phyloP scores from a whole-genome alignment of 2,888 invertebrate species.

The Crematogaster levior region DNA sequence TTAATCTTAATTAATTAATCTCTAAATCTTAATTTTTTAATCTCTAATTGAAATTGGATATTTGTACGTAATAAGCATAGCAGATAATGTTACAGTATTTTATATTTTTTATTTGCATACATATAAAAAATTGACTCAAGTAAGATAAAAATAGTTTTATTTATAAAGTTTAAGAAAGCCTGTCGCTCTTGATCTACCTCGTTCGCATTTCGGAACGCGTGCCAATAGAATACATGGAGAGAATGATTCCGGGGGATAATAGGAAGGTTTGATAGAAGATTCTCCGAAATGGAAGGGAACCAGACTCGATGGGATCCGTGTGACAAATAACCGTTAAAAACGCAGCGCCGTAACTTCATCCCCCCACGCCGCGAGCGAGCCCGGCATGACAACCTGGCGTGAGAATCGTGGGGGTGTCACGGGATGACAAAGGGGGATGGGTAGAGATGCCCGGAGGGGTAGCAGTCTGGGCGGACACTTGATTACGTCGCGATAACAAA shows the following conservation, averaged over 20 bases:
- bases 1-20: too few relatives aligned
- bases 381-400: constrained; percentile 79
- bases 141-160: constrained; percentile 83
- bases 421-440: constrained; percentile 49
- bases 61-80: neutral
- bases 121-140: constrained; percentile 83
- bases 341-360: constrained; percentile 78
- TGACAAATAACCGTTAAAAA: constrained; percentile 86
- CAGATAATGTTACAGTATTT: constrained; percentile 64
- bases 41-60: neutral
- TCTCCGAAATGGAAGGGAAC: constrained; percentile 58
- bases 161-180: constrained; percentile 83
- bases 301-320: constrained; percentile 64
- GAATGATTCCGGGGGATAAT: constrained; percentile 39
- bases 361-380: constrained; percentile 54
- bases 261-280: constrained; percentile 34
- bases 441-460: constrained; percentile 56
- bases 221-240: constrained; percentile 60
- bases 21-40: too few relatives aligned
- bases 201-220: constrained; percentile 53
- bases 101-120: constrained; percentile 84
- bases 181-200: constrained; percentile 74
- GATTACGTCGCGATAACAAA: constrained; percentile 84
- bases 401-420: constrained; percentile 77
- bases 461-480: constrained; percentile 79